Percentiles rank a stretch among this genome's conserved stretches.
Evolutionary conservation across 2,888 invertebrate species (phyloP).

Genomic region (Pediacus dermestoides): DNA sequence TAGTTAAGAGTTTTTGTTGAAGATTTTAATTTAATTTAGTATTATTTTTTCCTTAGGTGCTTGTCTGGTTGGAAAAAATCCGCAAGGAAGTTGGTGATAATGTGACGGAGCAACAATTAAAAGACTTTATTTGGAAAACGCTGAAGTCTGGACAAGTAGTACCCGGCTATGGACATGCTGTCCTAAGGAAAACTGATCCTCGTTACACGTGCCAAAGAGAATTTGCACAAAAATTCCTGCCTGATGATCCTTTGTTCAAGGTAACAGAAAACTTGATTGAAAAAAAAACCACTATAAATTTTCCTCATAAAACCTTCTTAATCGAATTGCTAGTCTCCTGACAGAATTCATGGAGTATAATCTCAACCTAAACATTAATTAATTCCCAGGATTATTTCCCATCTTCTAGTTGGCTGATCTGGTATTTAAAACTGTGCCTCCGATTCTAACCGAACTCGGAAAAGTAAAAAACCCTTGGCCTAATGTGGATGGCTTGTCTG

Average conservation of each 20-base stretch:
- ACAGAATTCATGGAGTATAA: no score
- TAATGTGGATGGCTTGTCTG: conserved; percentile 96
- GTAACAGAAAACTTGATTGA: conserved; percentile 37
- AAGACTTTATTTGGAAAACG: conserved; percentile 97
- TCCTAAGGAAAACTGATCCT: conserved; percentile 91
- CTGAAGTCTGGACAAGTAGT: conserved; percentile 95
- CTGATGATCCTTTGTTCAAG: conserved; percentile 87
- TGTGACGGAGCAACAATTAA: conserved; percentile 85
- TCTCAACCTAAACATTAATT: no score
- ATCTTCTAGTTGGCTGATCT: no score
- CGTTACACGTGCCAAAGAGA: conserved; percentile 91
- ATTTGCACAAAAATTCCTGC: conserved; percentile 89
- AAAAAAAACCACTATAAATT: not conserved
- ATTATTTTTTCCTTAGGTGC: conserved; percentile 57
- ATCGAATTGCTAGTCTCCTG: no score
- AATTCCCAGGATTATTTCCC: conserved; percentile 3
- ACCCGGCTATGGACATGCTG: conserved; percentile 95
- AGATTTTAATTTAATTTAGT: not conserved
- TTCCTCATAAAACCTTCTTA: no score
- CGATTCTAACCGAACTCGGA: conserved; percentile 83
- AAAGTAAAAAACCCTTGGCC: conserved; percentile 98
- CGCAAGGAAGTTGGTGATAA: conserved; percentile 80
- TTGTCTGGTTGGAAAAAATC: conserved; percentile 91
- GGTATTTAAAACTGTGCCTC: conserved; percentile 78
- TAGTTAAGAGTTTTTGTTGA: conserved; percentile 4